Evolutionary conservation across 2,888 invertebrate species (phyloP).

Genomic region (Archips crataeganus): DNA sequence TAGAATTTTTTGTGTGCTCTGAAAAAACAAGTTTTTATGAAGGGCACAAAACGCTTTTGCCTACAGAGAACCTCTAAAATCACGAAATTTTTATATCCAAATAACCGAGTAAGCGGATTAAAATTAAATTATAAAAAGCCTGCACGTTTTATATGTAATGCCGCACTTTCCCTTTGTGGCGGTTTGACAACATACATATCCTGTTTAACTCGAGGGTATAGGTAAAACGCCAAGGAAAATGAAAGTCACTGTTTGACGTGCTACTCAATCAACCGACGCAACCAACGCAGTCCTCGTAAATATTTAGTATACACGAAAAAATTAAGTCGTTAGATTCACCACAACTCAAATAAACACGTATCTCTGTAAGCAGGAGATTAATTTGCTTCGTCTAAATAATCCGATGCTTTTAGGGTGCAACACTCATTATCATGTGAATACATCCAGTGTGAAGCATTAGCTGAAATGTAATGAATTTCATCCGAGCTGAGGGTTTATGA

Average conservation of each 20-base stretch:
- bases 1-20: no score
- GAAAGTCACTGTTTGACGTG: slow-evolving; percentile 4
- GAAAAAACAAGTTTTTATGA: no score
- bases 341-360: neutral
- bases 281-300: neutral
- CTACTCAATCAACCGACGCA: neutral
- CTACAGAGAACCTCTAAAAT: no score
- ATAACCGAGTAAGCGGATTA: neutral
- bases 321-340: neutral
- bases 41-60: no score
- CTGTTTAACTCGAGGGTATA: neutral
- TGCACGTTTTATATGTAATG: neutral
- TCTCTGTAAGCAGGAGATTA: slow-evolving; percentile 21
- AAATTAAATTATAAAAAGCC: neutral
- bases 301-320: neutral
- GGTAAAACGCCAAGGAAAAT: neutral
- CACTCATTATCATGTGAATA: slow-evolving; percentile 40
- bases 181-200: neutral
- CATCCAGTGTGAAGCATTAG: slow-evolving; percentile 32
- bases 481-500: slow-evolving; percentile 13
- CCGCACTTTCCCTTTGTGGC: neutral
- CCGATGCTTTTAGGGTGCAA: slow-evolving; percentile 37
- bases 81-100: neutral
- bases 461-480: slow-evolving; percentile 28
- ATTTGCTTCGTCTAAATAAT: slow-evolving; percentile 32